Conservation (phyloP, 2,797 vertebrate genomes). For the Orestias chungarensis region DNA sequence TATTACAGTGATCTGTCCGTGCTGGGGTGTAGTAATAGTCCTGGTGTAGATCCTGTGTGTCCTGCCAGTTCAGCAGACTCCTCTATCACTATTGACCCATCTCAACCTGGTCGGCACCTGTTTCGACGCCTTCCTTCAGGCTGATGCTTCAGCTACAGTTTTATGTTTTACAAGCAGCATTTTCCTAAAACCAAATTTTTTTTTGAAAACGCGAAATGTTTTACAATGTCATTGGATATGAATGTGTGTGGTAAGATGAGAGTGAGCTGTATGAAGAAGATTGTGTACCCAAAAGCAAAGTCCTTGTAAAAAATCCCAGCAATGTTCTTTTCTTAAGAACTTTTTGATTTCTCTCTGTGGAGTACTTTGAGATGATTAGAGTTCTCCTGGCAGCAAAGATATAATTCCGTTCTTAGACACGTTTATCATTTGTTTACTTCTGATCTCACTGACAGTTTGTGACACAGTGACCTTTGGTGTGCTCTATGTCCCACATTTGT, state of each 20-base stretch:
- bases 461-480: neutral
- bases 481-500: neutral
- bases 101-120: too few species aligned
- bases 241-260: too few species aligned
- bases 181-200: too few species aligned
- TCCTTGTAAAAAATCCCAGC: neutral
- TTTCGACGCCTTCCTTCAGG: too few species aligned
- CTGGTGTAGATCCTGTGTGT: constrained; percentile 2
- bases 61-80: constrained; percentile 19
- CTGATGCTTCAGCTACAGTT: too few species aligned
- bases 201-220: too few species aligned
- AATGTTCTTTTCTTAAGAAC: neutral
- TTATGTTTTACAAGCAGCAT: too few species aligned
- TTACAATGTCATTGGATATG: too few species aligned
- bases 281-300: too few species aligned
- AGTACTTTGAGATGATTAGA: neutral
- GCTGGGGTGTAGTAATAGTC: constrained; percentile 9
- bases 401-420: neutral
- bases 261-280: too few species aligned
- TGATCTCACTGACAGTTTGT: neutral
- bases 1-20: constrained; percentile 2
- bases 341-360: neutral
- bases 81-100: too few species aligned
- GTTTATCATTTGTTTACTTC: neutral
- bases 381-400: neutral